Evolutionary conservation across 2,888 invertebrate species (phyloP), one percentile per base, ranked within the genome.

Genomic region (Aphodius granarius): DNA sequence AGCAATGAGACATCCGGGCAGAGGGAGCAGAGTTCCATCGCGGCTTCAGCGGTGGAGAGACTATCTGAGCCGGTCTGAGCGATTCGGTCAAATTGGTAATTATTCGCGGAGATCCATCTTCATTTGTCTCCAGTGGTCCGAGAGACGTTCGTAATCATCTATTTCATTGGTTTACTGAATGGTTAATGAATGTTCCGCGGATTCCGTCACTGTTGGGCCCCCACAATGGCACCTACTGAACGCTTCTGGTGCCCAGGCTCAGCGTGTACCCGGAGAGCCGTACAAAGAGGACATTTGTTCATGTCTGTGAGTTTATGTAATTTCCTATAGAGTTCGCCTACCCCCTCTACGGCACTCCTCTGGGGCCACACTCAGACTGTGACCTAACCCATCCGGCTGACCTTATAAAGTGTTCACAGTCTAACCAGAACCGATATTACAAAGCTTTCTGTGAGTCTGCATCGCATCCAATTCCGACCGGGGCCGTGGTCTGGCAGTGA

Each of bases 401-500:
- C 72, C 76, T 66, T 65, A 65, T 77, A 64, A 76, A 72, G 73
- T 72, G 75, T 71, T 79, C 82, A 83, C 86, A 84, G 82, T 86
- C 87, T 86, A 83, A 85, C 75, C 79, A 80, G 80, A 80, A 81
- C 85, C 87, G 86, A 87, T 87, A 87, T 87, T 87, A 87, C 87
- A 87, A 87, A 87, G 87, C 87, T 87, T 87, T 86, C 86, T 86
- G 86, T 86, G 87, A 86, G 86, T 86, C 87, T 86, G 86, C 86
- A 86, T 86, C 86, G 86, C 87, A 88, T 87, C 88, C 88, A 87
- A 87, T 87, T 87, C 87, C 87, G 84, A 86, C 86, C 86, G 86
- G 86, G 86, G 77, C 87, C 86, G 85, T 86, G 85, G 85, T 85
- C 81, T 86, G 92, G 91, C 92, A 91, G 90, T 91, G 92, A 92